phyloP scores from a whole-genome alignment of 2,113 vertebrate species.

The Catharus bicknelli region DNA sequence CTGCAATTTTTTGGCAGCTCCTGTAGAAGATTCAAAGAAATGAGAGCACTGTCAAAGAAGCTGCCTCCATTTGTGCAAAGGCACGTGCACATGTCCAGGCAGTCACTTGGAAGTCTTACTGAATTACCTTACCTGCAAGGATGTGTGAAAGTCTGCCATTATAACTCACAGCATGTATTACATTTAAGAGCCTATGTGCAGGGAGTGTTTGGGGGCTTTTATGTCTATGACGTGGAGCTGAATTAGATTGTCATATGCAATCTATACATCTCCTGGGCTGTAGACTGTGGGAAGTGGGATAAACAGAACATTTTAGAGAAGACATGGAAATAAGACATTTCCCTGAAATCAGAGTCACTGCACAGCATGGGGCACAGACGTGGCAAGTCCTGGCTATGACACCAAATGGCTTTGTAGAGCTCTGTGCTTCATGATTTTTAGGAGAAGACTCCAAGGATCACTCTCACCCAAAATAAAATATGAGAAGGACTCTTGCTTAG shows the following conservation, averaged over 20 bases:
- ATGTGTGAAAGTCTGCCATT: background rate
- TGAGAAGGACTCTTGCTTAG: background rate
- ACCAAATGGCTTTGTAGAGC: background rate
- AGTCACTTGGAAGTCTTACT: background rate
- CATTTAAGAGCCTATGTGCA: background rate
- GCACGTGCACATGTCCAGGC: background rate
- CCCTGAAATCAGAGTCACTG: background rate
- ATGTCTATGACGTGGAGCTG: background rate
- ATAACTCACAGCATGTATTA: background rate
- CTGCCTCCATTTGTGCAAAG: background rate
- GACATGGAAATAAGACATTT: background rate
- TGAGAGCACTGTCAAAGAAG: background rate
- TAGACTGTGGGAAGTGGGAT: background rate
- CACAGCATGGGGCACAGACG: background rate
- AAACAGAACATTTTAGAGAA: background rate
- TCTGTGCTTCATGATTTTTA: background rate
- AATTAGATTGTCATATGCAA: background rate
- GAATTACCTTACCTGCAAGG: background rate
- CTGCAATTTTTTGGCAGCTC: background rate
- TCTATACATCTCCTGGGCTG: background rate
- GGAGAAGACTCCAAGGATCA: background rate
- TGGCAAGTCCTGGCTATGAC: background rate
- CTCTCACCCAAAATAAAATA: background rate
- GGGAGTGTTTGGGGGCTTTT: background rate
- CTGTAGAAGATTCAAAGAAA: background rate